Percentiles rank a stretch among this genome's conserved stretches.
phyloP scores from a whole-genome alignment of 2,888 invertebrate species.

The Drosophila ezoana region DNA sequence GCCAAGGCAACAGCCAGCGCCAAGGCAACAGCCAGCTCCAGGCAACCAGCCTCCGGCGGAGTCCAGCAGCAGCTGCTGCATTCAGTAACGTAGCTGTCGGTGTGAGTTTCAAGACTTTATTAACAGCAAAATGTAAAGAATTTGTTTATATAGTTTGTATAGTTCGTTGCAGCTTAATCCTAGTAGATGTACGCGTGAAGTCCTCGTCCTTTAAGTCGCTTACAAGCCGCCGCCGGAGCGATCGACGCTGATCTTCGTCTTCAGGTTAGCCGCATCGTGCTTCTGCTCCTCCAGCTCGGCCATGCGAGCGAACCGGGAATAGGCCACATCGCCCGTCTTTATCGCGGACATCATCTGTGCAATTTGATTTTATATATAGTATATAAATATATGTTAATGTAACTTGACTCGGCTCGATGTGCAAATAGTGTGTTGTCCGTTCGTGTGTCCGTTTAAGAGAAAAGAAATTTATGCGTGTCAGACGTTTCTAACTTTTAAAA shows the following conservation, averaged over 20 bases:
- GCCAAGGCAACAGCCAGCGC: too few relatives aligned
- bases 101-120: conserved; percentile 64
- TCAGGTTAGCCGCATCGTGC: conserved; percentile 90
- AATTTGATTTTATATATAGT: not conserved
- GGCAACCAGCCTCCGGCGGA: too few relatives aligned
- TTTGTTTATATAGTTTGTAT: conserved; percentile 44
- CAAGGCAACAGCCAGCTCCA: too few relatives aligned
- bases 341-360: conserved; percentile 98
- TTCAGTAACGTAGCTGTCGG: too few relatives aligned
- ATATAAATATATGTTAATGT: not conserved
- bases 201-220: conserved; percentile 60
- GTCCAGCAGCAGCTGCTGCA: too few relatives aligned
- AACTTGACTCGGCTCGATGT: not conserved
- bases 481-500: too few relatives aligned
- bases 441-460: not conserved
- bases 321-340: conserved; percentile 97
- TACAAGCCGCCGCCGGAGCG: conserved; percentile 98
- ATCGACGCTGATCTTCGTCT: conserved; percentile 94
- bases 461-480: not conserved
- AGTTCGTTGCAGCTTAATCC: conserved; percentile 45
- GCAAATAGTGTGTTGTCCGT: not conserved
- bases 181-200: conserved; percentile 23
- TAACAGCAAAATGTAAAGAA: conserved; percentile 76
- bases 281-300: conserved; percentile 95
- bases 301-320: conserved; percentile 97